Evolutionary conservation across 2,888 invertebrate species (phyloP), one percentile per base, ranked within the genome.

Genomic region (Nomada fabriciana): DNA sequence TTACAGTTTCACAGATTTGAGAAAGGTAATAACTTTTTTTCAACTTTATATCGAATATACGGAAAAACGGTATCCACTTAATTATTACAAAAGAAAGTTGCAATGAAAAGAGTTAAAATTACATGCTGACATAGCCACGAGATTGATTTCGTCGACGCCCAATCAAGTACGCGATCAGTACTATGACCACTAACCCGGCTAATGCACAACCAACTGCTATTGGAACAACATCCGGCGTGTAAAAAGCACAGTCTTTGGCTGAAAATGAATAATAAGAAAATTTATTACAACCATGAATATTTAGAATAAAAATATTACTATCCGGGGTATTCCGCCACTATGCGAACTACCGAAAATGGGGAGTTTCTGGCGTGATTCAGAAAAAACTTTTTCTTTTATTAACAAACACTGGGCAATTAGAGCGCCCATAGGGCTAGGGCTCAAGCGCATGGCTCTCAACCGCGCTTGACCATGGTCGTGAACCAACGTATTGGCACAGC

Each of bases 191-290:
- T 78, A 99, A 95, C 69, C 96, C 97, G 83, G 97, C 98, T 78
- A 99, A 95, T 69, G 98, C 98, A 93, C 98, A 98, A 20, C 99
- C 99, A 83, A 99, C 99, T 29, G 98, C 98, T 92, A 99, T 99
- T 36, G 99, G 99, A 77, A 99, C 99, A 84, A 98, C 96, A 94
- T 99, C 99, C 20, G 97, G 96, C 7, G 97, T 96, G 90, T 96
- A 96, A 53, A 95, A 95, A 76, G 96, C 95, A 94, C 98, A 98
- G 91, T 97, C 97, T 91, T 96, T 95, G 1, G 96, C 97, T 97
- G 94, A 2, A 94, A 75, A 77, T 84, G 20, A 55, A 55, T 69
- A 83, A 80, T 76, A 53, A 25, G 0, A 63, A 3, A 47, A 59
- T 43, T 36, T 50, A 43, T 29, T 60, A 72, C n/a, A 20, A 10